Percentiles rank a stretch among this genome's conserved stretches.
Conservation (phyloP, 1,140 invertebrate species). For the Apolygus lucorum region DNA sequence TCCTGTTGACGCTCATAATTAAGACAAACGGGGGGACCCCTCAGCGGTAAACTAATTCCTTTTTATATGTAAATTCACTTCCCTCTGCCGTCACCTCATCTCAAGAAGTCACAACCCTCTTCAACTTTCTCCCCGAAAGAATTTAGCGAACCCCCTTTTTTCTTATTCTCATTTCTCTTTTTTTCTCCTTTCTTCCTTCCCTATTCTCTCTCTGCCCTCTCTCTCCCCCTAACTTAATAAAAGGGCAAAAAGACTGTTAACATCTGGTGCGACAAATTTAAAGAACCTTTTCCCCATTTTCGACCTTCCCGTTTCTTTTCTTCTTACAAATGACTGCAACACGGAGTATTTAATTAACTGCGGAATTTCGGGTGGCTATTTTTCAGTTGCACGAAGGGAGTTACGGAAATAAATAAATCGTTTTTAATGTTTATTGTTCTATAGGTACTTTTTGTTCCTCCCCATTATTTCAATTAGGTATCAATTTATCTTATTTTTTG, state of each 20-base stretch:
- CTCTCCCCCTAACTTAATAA: conserved; percentile 4
- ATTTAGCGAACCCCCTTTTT: not conserved
- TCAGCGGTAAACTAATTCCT: conserved; percentile 21
- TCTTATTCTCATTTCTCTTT: not conserved
- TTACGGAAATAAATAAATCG: not conserved
- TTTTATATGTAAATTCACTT: conserved; percentile 25
- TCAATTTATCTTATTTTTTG: no score
- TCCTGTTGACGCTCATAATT: conserved; percentile 34
- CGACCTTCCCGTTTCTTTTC: not conserved
- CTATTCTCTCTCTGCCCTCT: not conserved
- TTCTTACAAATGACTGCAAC: conserved; percentile 3
- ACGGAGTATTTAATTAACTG: not conserved
- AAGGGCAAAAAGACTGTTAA: conserved; percentile 22
- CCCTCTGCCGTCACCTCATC: conserved; percentile 18
- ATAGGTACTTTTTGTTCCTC: no score
- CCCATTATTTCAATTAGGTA: no score
- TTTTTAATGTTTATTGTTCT: not conserved
- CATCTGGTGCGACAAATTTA: conserved; percentile 33
- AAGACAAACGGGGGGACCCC: conserved; percentile 18
- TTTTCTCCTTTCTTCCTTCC: not conserved
- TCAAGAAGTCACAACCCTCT: not conserved
- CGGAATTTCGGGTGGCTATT: not conserved
- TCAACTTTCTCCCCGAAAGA: not conserved
- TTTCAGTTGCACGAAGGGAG: not conserved
- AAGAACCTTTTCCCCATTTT: conserved; percentile 22